phyloP scores from a whole-genome alignment of 1,140 invertebrate genomes.

The Plutomurus gul region DNA sequence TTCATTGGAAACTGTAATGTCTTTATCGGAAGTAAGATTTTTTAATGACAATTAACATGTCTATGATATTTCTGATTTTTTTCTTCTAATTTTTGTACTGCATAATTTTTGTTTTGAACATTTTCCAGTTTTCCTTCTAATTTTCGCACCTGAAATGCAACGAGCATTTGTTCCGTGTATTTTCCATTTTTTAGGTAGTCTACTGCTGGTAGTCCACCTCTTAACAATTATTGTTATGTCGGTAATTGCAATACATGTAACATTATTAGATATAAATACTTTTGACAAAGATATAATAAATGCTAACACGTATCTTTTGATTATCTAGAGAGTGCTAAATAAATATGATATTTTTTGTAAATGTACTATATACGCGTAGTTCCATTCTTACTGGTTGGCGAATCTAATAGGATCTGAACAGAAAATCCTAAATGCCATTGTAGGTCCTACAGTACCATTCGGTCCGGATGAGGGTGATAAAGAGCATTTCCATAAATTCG shows the following conservation, averaged over 20 bases:
- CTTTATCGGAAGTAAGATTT: neutral
- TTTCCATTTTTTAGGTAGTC: neutral
- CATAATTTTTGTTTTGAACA: neutral
- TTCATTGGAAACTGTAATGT: neutral
- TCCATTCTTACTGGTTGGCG: neutral
- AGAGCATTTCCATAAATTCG: neutral
- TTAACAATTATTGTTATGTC: neutral
- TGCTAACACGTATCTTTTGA: neutral
- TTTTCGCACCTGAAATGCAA: constrained; percentile 9
- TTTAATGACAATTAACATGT: too few relatives aligned
- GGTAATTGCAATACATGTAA: too few relatives aligned
- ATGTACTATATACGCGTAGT: neutral
- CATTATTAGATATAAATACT: neutral
- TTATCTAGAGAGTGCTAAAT: neutral
- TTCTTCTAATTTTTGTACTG: neutral
- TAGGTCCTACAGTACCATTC: neutral
- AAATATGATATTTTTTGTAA: neutral
- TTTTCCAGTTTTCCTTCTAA: neutral
- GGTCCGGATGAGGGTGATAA: neutral
- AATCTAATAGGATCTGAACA: neutral
- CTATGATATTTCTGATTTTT: neutral
- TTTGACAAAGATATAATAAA: neutral
- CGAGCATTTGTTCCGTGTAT: neutral
- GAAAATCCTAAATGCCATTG: neutral
- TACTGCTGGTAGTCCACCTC: neutral